phyloP scores from a whole-genome alignment of 2,888 invertebrate genomes.

The Megamerina dolium region DNA sequence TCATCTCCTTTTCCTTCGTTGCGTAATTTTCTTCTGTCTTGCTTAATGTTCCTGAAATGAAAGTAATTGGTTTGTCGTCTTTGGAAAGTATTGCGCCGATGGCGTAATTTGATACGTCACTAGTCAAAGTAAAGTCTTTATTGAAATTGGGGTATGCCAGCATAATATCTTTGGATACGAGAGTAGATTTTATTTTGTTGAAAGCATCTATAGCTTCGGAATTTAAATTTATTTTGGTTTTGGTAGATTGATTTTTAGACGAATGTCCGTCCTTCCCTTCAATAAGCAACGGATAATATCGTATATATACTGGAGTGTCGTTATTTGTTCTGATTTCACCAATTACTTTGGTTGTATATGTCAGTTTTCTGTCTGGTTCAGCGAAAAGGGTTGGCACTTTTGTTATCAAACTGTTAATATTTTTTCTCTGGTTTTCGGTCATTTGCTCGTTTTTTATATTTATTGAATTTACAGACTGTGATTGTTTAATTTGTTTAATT shows the following conservation, averaged over 20 bases:
- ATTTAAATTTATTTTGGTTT: too few relatives aligned
- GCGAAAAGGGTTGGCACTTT: not conserved
- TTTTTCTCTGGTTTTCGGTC: not conserved
- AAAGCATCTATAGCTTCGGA: too few relatives aligned
- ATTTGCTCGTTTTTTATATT: not conserved
- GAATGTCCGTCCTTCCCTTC: too few relatives aligned
- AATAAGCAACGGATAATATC: not conserved
- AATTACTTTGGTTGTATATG: not conserved
- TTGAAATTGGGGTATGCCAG: too few relatives aligned
- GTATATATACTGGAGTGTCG: not conserved
- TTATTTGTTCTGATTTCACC: not conserved
- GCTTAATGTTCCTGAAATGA: not conserved
- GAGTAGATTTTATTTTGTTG: too few relatives aligned
- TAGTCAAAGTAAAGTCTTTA: too few relatives aligned
- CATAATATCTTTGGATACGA: too few relatives aligned
- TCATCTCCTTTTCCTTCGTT: slow-evolving; percentile 4
- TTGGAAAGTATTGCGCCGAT: too few relatives aligned
- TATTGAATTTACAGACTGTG: not conserved
- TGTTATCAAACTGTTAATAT: not conserved
- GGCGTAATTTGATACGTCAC: too few relatives aligned
- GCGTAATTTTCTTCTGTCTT: slow-evolving; percentile 3
- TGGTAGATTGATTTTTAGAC: too few relatives aligned
- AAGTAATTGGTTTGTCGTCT: too few relatives aligned
- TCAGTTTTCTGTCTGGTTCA: not conserved
- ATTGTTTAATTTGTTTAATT: too few relatives aligned